These are phyloP conservation scores for Scortum barcoo DNA, from an alignment of 2,113 vertebrate genomes.

Conservation along the genomic window DNA sequence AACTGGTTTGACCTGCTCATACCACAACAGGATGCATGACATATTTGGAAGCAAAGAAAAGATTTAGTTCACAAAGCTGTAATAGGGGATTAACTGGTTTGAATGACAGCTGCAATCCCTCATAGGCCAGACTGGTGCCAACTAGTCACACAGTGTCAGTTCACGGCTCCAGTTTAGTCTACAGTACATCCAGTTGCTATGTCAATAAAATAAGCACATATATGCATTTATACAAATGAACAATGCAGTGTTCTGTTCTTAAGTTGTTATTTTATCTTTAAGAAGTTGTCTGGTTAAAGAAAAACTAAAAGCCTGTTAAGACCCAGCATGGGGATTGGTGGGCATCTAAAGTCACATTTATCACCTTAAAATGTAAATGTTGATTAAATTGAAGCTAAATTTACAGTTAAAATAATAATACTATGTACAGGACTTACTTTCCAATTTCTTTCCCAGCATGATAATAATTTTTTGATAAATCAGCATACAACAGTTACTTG, in stretches of 20 bases:
- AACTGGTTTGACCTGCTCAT: background rate
- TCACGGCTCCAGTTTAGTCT: background rate
- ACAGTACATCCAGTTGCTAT: background rate
- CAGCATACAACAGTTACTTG: background rate
- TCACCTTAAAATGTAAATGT: background rate
- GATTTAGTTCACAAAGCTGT: no score
- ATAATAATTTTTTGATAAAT: background rate
- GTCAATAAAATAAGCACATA: background rate
- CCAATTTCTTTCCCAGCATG: background rate
- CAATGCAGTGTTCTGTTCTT: background rate
- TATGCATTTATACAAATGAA: background rate
- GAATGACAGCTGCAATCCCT: background rate
- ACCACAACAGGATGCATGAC: background rate
- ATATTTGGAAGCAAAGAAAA: background rate
- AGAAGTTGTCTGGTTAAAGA: background rate
- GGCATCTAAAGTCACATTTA: background rate
- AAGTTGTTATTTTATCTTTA: no score
- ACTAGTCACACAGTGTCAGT: background rate
- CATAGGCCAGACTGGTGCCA: no score
- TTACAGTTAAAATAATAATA: background rate
- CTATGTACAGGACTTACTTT: no score
- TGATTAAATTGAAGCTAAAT: background rate
- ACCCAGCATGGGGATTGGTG: background rate
- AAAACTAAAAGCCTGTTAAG: background rate
- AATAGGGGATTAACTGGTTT: background rate